Percentiles rank a stretch among this genome's conserved stretches.
Evolutionary conservation across 2,113 vertebrate genomes (phyloP).

Genomic region (Lipotes vexillifer): DNA sequence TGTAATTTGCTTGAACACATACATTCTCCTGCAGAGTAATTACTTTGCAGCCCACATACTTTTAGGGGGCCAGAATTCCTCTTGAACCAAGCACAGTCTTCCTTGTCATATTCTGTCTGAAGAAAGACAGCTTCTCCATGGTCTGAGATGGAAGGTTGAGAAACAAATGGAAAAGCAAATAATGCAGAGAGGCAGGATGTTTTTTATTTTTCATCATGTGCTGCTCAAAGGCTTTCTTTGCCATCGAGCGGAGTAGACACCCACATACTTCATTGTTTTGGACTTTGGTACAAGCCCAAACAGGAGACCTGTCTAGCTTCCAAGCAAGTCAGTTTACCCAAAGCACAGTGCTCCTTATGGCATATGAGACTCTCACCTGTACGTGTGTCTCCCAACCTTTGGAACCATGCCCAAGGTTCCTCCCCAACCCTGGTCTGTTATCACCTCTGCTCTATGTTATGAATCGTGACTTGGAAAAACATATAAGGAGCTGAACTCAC

Average conservation of each 20-base stretch:
- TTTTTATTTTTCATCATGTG: neutral
- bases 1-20: slow-evolving; percentile 27
- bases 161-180: neutral
- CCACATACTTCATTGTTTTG: neutral
- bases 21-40: neutral
- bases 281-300: neutral
- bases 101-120: slow-evolving; percentile 5
- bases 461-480: neutral
- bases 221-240: neutral
- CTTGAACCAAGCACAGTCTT: neutral
- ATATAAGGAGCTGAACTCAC: neutral
- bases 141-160: neutral
- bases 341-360: neutral
- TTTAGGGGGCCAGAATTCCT: neutral
- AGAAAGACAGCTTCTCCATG: neutral
- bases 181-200: neutral
- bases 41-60: neutral
- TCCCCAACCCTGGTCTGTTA: neutral
- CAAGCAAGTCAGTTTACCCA: neutral
- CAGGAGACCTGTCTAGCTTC: neutral
- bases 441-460: neutral
- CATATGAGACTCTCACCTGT: neutral
- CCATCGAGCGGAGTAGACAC: neutral
- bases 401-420: neutral
- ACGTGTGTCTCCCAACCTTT: neutral